A percentile compares a stretch with the other conserved stretches of the same genome.
Conservation (phyloP, 2,888 invertebrate genomes). For the Diloba caeruleocephala region DNA sequence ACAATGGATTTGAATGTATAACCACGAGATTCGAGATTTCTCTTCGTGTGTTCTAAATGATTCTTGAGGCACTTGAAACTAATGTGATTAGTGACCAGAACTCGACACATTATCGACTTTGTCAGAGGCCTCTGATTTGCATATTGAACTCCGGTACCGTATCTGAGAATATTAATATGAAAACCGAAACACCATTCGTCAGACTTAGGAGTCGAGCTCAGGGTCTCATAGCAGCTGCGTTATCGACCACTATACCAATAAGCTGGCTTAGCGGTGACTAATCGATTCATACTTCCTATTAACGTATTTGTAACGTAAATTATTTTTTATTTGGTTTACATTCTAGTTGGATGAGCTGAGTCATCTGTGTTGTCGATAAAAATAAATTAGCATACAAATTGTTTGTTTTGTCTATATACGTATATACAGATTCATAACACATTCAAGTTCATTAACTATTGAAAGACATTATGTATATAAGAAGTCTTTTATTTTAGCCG, state of each 20-base stretch:
- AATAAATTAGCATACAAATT: slow-evolving; percentile 42
- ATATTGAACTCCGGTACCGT: too few species aligned
- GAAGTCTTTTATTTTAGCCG: slow-evolving; percentile 27
- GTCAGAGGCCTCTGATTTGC: too few species aligned
- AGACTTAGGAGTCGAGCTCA: too few species aligned
- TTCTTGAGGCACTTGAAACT: too few species aligned
- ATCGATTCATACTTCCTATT: slow-evolving; percentile 11
- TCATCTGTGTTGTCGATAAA: slow-evolving; percentile 21
- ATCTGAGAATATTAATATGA: too few species aligned
- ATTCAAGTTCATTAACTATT: slow-evolving; percentile 27
- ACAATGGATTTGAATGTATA: too few species aligned
- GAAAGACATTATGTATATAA: background rate
- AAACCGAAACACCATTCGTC: too few species aligned
- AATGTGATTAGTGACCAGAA: too few species aligned
- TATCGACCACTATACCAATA: background rate
- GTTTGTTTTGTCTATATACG: slow-evolving; percentile 31
- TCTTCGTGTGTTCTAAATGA: too few species aligned
- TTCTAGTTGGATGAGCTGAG: slow-evolving; percentile 17
- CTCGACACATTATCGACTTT: too few species aligned
- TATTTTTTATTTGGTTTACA: slow-evolving; percentile 16
- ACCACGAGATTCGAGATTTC: too few species aligned
- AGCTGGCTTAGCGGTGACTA: slow-evolving; percentile 21
- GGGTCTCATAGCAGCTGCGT: background rate
- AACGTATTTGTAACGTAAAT: slow-evolving; percentile 38
- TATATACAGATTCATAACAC: slow-evolving; percentile 1